A percentile compares a stretch with the other conserved stretches of the same genome.
Evolutionary conservation across 30 jellyfish, hydroid and myxozoan genomes (phyloP).

Genomic region (Aurelia sp.): DNA sequence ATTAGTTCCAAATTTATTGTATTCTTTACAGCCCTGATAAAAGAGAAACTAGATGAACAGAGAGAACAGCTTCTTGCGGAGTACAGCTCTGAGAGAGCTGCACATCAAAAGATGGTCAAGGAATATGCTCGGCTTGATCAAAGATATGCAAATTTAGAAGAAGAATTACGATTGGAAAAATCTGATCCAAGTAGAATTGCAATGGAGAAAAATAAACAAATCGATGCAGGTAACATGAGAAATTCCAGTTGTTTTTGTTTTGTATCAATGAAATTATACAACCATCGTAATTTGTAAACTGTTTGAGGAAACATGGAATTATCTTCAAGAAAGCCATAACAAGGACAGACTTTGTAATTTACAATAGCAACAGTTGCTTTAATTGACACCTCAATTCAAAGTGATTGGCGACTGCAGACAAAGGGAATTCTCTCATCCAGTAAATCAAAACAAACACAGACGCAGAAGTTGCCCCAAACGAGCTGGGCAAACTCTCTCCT

Average conservation of each 20-base stretch:
- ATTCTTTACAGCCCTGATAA: constrained; percentile 25
- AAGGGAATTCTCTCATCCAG: no score
- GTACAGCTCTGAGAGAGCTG: constrained; percentile 70
- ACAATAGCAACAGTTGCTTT: no score
- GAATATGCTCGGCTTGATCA: constrained; percentile 88
- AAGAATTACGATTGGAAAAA: constrained; percentile 66
- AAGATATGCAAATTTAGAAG: constrained; percentile 78
- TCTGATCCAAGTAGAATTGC: constrained; percentile 76
- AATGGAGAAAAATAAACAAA: constrained; percentile 40
- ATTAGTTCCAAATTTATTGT: no score
- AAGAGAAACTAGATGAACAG: constrained; percentile 71
- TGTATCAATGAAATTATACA: neutral
- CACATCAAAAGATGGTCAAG: constrained; percentile 92
- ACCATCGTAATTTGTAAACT: no score
- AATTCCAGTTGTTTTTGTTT: neutral
- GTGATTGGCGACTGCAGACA: no score
- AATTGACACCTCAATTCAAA: no score
- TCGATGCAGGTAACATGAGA: constrained; percentile 45
- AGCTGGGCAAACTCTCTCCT: no score
- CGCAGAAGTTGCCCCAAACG: no score
- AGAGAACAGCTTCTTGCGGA: constrained; percentile 65
- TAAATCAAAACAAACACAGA: no score
- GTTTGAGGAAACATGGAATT: no score
- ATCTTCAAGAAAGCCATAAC: no score
- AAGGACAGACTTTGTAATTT: no score